These are phyloP conservation scores for Gerris lacustris DNA, from an alignment of 2,888 invertebrate genomes.

Conservation along the genomic window DNA sequence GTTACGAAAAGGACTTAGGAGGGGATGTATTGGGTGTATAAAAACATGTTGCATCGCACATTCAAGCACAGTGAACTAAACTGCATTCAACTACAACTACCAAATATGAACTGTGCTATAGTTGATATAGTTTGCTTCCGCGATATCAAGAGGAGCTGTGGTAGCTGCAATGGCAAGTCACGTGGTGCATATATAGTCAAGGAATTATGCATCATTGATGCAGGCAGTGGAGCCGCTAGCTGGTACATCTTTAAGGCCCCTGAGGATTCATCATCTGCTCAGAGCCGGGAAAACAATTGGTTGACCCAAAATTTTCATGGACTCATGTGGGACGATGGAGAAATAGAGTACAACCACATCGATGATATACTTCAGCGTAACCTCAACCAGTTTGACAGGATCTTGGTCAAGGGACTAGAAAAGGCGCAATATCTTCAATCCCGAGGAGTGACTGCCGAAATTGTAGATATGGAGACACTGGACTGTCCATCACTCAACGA, in stretches of 20 bases:
- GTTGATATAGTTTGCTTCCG: not conserved
- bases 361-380: not conserved
- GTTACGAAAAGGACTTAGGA: not conserved
- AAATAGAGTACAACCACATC: not conserved
- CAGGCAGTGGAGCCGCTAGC: not conserved
- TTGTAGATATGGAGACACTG: not conserved
- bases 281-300: not conserved
- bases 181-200: not conserved
- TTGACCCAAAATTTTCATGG: not conserved
- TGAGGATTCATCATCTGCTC: not conserved
- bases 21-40: not conserved
- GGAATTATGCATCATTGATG: not conserved
- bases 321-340: not conserved
- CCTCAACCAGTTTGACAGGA: not conserved
- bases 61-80: not conserved
- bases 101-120: not conserved
- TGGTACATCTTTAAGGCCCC: not conserved
- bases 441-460: not conserved
- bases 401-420: not conserved
- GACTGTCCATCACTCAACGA: not conserved
- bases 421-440: not conserved
- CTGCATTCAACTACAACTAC: no score
- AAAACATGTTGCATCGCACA: not conserved
- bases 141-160: not conserved
- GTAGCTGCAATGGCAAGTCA: not conserved